Evolutionary conservation across 2,888 invertebrate species (phyloP).

Genomic region (Zygothrica quintamaculata): DNA sequence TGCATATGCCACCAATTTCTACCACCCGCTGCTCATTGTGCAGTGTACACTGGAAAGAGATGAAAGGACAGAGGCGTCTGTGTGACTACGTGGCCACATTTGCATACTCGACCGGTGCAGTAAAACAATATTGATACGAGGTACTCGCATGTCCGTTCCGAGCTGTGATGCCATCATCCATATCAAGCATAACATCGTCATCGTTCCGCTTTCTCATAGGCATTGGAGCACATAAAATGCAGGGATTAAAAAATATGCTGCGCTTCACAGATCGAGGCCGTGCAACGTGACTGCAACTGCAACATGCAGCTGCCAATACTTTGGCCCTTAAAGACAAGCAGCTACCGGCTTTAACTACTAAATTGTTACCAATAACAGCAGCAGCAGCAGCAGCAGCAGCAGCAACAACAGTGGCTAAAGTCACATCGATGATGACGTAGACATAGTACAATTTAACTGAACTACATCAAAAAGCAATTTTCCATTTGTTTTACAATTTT

Average conservation of each 20-base stretch:
- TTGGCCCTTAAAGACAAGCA: constrained; percentile 32
- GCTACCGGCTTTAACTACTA: constrained; percentile 32
- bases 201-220: constrained; percentile 41
- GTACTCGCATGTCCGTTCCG: constrained; percentile 28
- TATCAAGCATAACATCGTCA: constrained; percentile 40
- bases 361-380: constrained; percentile 14
- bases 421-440: constrained; percentile 46
- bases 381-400: constrained; percentile 19
- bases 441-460: constrained; percentile 47
- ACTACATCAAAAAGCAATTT: constrained; percentile 79
- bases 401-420: constrained; percentile 27
- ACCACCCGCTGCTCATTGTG: constrained; percentile 5
- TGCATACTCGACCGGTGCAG: constrained; percentile 54
- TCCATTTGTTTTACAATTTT: constrained; percentile 70
- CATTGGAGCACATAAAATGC: constrained; percentile 55
- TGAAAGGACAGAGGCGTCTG: constrained; percentile 10
- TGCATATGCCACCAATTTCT: constrained; percentile 9
- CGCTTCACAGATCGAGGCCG: constrained; percentile 25
- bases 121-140: constrained; percentile 74
- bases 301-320: constrained; percentile 35
- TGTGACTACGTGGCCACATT: constrained; percentile 53
- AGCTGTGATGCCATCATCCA: constrained; percentile 30
- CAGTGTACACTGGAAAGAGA: constrained; percentile 8
- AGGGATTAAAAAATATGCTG: constrained; percentile 63
- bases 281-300: constrained; percentile 28